These are phyloP conservation scores for Peromyscus nudipes DNA, from an alignment of 2,797 vertebrate genomes.

Conservation along the genomic window DNA sequence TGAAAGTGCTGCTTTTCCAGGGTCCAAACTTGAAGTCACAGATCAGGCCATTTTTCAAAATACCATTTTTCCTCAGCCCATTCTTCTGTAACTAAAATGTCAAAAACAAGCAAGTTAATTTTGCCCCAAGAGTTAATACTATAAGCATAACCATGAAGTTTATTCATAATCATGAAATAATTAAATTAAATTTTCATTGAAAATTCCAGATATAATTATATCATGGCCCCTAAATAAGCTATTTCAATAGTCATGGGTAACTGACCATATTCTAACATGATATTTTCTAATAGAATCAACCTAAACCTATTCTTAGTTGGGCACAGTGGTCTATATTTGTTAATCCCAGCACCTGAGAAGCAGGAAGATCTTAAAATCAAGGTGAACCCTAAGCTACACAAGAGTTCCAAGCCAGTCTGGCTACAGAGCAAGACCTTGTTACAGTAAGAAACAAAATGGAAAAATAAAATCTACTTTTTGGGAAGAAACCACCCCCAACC, in stretches of 20 bases:
- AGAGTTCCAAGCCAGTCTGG: neutral
- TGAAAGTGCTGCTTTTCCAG: conserved; percentile 90
- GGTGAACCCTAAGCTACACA: neutral
- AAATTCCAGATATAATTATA: neutral
- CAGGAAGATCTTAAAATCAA: neutral
- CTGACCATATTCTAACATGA: neutral
- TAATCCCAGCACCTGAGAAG: neutral
- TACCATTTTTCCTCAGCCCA: conserved; percentile 89
- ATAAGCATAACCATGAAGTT: neutral
- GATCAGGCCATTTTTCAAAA: conserved; percentile 90
- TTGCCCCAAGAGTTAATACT: neutral
- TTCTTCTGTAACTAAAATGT: conserved; percentile 90
- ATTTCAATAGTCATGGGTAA: neutral
- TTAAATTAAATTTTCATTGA: neutral
- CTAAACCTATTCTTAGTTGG: neutral
- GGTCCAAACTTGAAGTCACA: conserved; percentile 87
- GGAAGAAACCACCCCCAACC: neutral
- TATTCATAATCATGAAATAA: neutral
- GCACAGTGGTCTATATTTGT: neutral
- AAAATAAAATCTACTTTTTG: neutral
- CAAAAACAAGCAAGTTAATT: conserved; percentile 70
- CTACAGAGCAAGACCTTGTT: neutral
- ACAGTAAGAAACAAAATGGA: neutral
- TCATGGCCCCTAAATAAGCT: neutral
- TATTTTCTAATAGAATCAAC: neutral